Base-by-base conservation (phyloP, 2,113 vertebrate genomes). In the Gymnarchus niloticus region DNA sequence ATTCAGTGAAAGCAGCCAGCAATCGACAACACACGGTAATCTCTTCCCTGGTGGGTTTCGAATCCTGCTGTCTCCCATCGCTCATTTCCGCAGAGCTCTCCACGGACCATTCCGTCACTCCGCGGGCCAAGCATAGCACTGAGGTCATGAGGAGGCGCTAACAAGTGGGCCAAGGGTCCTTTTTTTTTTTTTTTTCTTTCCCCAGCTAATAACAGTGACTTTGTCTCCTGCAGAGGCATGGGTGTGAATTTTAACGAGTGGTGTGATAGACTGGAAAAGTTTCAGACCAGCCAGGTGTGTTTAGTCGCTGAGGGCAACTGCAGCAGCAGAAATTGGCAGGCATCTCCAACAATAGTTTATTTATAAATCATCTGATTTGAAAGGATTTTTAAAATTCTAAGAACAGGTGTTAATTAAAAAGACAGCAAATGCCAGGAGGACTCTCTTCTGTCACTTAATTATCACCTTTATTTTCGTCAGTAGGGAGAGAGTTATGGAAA, bases 401-500 rank as follows among this genome's bases (percentile, higher is more conserved):
- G 14, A 57, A 56, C 69, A 76, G 57, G 83, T 86, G 85, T 90
- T 92, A 90, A 92, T 92, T 88, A 91, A 89, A 33, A 51, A 84
- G 46, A 87, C 2, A 80, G 3, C 84, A 51, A 46, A 88, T 87
- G 81, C 73, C 73, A 84, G 23, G 2, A 56, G 81, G 56, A 86
- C 46, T 86, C 81, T 69, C 89, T 83, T 85, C 81, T 91, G 77
- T 84, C 88, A 90, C 90, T 81, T 91, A 87, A 90, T 93, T 92
- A 89, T 91, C 93, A 89, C 91, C 51, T 89, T 85, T 88, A 87
- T 89, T 87, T 90, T 86, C 83, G 54, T 85, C 51, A 23, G 54
- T 61, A 84, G 49, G 86, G 86, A 87, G 88, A 51, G 85, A 87
- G 76, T 73, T 48, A 65, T 37, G 48, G 8, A 14, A 25, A 77